A percentile compares a stretch with the other conserved stretches of the same genome.
These are phyloP conservation scores for Camponotus floridanus DNA, from an alignment of 1,140 invertebrate genomes.

Conservation along the genomic window DNA sequence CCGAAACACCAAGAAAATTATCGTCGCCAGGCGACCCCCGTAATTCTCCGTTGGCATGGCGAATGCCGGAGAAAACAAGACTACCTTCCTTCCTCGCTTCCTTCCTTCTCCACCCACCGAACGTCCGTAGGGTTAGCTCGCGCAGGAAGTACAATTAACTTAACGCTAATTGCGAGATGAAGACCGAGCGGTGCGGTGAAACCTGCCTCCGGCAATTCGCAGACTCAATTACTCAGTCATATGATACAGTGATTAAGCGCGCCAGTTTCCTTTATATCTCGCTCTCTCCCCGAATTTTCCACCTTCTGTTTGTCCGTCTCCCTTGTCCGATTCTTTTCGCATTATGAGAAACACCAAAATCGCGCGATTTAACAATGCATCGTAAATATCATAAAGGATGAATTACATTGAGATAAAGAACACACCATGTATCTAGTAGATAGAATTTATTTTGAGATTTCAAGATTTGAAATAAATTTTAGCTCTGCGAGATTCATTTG, in stretches of 20 bases:
- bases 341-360: constrained; percentile 32
- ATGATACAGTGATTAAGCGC: constrained; percentile 62
- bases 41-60: constrained; percentile 69
- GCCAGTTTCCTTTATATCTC: constrained; percentile 54
- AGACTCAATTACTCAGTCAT: constrained; percentile 63
- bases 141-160: constrained; percentile 72
- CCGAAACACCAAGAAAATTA: constrained; percentile 73
- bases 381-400: constrained; percentile 11
- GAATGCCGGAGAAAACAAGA: constrained; percentile 74
- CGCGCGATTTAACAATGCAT: constrained; percentile 21
- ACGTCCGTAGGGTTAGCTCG: constrained; percentile 44
- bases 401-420: constrained; percentile 3
- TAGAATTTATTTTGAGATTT: constrained; percentile 5
- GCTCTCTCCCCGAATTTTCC: no score
- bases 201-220: constrained; percentile 61
- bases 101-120: neutral
- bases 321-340: constrained; percentile 22
- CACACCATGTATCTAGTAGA: neutral
- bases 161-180: constrained; percentile 68
- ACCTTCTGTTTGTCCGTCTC: no score
- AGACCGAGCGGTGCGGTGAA: constrained; percentile 56
- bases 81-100: constrained; percentile 33
- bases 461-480: neutral
- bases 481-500: neutral
- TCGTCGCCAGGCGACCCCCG: constrained; percentile 71